These are phyloP conservation scores for Riptortus pedestris DNA, from an alignment of 1,140 invertebrate species.

Conservation along the genomic window DNA sequence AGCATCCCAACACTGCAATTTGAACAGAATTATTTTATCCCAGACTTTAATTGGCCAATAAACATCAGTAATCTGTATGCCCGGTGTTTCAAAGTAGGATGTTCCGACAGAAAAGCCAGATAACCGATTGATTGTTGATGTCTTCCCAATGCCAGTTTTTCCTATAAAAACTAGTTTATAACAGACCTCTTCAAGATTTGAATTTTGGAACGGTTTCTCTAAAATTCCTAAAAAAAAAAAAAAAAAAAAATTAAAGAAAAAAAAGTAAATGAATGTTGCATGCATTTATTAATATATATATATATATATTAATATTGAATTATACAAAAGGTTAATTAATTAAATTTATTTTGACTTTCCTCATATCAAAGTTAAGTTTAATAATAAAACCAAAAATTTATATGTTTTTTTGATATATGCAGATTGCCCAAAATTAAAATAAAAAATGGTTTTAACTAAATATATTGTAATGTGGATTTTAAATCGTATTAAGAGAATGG, in stretches of 20 bases:
- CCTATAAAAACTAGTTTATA: conserved; percentile 50
- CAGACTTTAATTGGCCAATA: conserved; percentile 51
- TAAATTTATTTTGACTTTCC: not conserved
- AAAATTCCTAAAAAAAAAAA: conserved; percentile 40
- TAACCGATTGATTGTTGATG: conserved; percentile 43
- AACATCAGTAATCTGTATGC: conserved; percentile 45
- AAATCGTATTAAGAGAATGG: no score
- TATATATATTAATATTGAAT: no score
- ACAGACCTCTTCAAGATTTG: conserved; percentile 44
- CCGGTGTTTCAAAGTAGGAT: conserved; percentile 44
- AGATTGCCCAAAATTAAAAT: no score
- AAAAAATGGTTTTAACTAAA: no score
- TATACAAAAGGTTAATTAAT: no score
- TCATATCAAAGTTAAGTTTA: no score
- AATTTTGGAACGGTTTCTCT: conserved; percentile 42
- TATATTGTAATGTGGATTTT: no score
- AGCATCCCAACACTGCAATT: conserved; percentile 50
- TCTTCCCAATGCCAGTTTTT: conserved; percentile 47
- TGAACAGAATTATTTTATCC: conserved; percentile 46
- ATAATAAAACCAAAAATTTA: no score
- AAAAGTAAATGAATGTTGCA: not conserved
- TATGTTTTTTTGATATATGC: no score
- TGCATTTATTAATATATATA: not conserved
- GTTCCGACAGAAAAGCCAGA: conserved; percentile 37
- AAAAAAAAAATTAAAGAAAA: not conserved